phyloP scores from a whole-genome alignment of 2,113 vertebrate species.

The Neodon shergylaensis region DNA sequence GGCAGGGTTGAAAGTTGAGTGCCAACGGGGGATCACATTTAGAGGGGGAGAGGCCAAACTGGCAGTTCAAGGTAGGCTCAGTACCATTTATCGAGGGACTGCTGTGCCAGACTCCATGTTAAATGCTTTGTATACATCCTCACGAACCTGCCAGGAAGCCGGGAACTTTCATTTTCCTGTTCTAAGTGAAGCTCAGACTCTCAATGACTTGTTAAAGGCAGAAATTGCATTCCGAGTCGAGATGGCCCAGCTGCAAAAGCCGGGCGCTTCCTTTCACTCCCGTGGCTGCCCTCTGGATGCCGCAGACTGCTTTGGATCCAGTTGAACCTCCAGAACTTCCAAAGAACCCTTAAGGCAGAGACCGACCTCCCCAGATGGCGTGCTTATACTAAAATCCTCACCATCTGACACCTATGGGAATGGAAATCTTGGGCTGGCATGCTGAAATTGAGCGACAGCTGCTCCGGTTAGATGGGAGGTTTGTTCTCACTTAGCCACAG shows the following conservation, averaged over 20 bases:
- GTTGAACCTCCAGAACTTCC: background rate
- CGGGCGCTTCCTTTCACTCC: background rate
- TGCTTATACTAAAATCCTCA: background rate
- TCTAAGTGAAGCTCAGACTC: background rate
- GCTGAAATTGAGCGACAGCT: background rate
- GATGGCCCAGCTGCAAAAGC: background rate
- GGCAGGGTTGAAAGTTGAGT: background rate
- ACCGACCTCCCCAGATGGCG: background rate
- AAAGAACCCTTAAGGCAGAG: background rate
- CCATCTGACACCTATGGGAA: background rate
- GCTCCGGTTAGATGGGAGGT: background rate
- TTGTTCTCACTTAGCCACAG: background rate
- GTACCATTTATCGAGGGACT: background rate
- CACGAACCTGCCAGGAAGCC: background rate
- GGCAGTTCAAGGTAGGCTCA: background rate
- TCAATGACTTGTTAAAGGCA: constrained; percentile 1
- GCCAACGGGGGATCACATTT: background rate
- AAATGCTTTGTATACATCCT: background rate
- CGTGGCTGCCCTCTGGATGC: background rate
- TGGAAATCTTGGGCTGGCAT: background rate
- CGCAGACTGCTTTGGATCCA: background rate
- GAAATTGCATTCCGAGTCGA: background rate
- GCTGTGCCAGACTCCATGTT: background rate
- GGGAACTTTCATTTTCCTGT: background rate
- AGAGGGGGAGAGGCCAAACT: background rate